Percentiles rank a stretch among this genome's conserved stretches.
phyloP scores from a whole-genome alignment of 1,140 invertebrate species.

The Heterodera schachtii region DNA sequence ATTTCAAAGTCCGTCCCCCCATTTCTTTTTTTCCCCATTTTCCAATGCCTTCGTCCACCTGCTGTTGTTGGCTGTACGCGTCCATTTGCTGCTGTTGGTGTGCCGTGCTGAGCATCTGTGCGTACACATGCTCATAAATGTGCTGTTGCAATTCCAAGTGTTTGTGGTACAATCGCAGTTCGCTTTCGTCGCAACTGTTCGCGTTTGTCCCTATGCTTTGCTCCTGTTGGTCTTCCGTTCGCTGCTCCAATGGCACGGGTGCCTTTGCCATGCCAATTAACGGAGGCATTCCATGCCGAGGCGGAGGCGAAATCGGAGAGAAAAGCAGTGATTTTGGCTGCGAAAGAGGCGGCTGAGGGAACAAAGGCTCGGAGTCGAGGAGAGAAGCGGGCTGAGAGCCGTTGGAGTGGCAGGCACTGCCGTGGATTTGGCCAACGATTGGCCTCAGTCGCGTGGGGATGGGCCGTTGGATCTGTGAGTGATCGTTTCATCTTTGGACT shows the following conservation, averaged over 20 bases:
- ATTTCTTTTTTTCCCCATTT: background rate
- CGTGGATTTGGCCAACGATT: constrained; percentile 22
- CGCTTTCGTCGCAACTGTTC: constrained; percentile 51
- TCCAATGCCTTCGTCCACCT: background rate
- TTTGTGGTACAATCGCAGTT: constrained; percentile 54
- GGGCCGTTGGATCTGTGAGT: background rate
- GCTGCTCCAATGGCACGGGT: background rate
- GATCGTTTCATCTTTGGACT: too few species aligned
- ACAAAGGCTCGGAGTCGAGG: background rate
- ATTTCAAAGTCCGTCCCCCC: background rate
- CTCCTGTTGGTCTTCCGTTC: background rate
- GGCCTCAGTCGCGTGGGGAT: constrained; percentile 23
- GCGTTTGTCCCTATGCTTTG: constrained; percentile 10
- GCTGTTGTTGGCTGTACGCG: constrained; percentile 39
- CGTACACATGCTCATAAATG: constrained; percentile 57
- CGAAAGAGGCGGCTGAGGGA: background rate
- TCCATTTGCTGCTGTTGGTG: constrained; percentile 25
- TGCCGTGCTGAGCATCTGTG: constrained; percentile 22
- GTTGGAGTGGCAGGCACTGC: constrained; percentile 1
- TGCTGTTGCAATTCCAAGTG: constrained; percentile 52
- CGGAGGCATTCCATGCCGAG: background rate
- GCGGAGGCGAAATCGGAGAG: background rate
- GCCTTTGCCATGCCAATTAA: background rate
- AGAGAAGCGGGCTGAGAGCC: background rate
- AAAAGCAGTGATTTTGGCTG: constrained; percentile 4